Conservation (phyloP, 1,140 invertebrate species). For the Choristoneura fumiferana region DNA sequence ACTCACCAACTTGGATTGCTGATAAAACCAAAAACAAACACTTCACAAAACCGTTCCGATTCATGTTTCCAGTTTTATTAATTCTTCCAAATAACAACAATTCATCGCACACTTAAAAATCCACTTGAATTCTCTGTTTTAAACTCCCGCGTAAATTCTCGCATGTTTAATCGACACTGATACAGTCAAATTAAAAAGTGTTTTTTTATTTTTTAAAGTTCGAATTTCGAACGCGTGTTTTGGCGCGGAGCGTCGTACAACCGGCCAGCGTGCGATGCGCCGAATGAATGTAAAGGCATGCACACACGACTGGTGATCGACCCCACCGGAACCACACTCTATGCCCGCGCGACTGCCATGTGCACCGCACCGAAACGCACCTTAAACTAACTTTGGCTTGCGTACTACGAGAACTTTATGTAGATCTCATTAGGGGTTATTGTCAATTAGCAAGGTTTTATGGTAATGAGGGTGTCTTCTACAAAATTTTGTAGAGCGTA, state of each 20-base stretch:
- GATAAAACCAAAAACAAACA: constrained; percentile 23
- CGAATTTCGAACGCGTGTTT: constrained; percentile 25
- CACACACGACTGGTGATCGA: constrained; percentile 68
- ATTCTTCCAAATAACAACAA: constrained; percentile 27
- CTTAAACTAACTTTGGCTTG: constrained; percentile 40
- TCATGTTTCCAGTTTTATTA: constrained; percentile 30
- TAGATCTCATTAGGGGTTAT: constrained; percentile 30
- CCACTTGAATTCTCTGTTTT: constrained; percentile 4
- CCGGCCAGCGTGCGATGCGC: constrained; percentile 38
- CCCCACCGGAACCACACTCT: constrained; percentile 75
- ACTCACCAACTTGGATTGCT: constrained; percentile 19
- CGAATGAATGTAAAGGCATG: constrained; percentile 58
- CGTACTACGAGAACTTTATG: background rate
- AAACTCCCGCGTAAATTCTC: background rate
- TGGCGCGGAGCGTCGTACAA: constrained; percentile 42
- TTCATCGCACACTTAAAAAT: background rate
- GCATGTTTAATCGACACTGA: background rate
- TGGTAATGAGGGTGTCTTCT: constrained; percentile 26
- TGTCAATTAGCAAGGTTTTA: constrained; percentile 23
- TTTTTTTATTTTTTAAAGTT: constrained; percentile 29
- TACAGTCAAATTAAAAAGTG: constrained; percentile 22
- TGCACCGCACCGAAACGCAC: constrained; percentile 71
- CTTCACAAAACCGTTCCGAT: constrained; percentile 30
- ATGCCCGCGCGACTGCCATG: constrained; percentile 66
- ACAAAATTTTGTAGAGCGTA: constrained; percentile 65